Percentiles rank a stretch among this genome's conserved stretches.
Conservation (phyloP, 2,113 vertebrate genomes). For the Eolophus roseicapilla region DNA sequence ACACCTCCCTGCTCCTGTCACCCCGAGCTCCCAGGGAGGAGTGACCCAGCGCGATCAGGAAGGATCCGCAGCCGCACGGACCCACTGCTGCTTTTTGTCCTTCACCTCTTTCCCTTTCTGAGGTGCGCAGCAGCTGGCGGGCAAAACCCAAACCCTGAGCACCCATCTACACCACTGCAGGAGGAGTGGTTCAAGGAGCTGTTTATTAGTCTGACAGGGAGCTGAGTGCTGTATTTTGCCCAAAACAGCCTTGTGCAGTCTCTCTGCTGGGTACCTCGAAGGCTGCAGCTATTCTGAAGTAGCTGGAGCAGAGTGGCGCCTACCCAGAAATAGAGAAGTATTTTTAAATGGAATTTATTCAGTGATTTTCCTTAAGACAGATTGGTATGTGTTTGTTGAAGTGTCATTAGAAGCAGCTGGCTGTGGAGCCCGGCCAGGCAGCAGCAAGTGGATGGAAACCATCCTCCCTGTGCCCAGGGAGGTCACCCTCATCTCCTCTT, state of each 20-base stretch:
- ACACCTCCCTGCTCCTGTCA: not conserved
- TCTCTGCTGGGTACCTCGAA: not conserved
- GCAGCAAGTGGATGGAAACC: not conserved
- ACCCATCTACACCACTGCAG: not conserved
- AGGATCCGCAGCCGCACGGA: not conserved
- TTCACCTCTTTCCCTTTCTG: not conserved
- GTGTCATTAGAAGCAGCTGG: not conserved
- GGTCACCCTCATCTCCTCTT: not conserved
- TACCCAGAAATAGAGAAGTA: conserved; percentile 43
- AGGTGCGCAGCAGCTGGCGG: not conserved
- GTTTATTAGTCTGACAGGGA: not conserved
- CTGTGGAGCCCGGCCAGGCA: not conserved
- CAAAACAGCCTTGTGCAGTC: not conserved
- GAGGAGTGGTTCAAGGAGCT: not conserved
- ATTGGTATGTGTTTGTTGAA: conserved; percentile 27
- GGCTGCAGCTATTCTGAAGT: conserved; percentile 10
- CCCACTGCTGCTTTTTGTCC: not conserved
- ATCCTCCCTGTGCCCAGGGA: not conserved
- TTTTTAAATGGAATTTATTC: conserved; percentile 46
- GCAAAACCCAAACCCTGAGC: not conserved
- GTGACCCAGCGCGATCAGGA: not conserved
- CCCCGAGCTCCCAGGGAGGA: not conserved
- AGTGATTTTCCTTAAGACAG: not conserved
- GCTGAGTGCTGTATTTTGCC: not conserved
- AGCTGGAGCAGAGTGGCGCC: not conserved